Evolutionary conservation across 2,888 invertebrate species (phyloP).

Genomic region (Cheilosia variabilis): DNA sequence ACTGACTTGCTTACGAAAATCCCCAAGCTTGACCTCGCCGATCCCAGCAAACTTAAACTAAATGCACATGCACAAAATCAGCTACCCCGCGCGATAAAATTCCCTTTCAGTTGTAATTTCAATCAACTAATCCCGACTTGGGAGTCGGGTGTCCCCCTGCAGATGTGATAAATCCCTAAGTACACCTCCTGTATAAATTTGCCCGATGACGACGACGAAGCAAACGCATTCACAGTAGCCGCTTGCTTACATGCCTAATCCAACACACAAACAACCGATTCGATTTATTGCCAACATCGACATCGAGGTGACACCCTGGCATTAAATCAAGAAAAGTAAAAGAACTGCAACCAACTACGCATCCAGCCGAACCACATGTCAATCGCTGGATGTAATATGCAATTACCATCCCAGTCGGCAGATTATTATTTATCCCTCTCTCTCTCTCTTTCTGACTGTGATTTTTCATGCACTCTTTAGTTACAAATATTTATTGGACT

Average conservation of each 20-base stretch:
- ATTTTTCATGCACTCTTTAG: slow-evolving; percentile 75
- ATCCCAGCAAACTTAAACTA: not conserved
- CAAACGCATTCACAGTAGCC: slow-evolving; percentile 64
- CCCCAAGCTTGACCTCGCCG: not conserved
- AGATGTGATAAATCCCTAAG: slow-evolving; percentile 53
- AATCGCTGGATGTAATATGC: slow-evolving; percentile 68
- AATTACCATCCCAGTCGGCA: slow-evolving; percentile 63
- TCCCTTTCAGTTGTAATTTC: slow-evolving; percentile 65
- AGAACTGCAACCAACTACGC: slow-evolving; percentile 30
- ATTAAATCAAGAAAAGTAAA: slow-evolving; percentile 68
- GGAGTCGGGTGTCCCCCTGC: not conserved
- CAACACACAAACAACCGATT: slow-evolving; percentile 73
- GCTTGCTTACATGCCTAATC: slow-evolving; percentile 73
- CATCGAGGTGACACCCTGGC: slow-evolving; percentile 72
- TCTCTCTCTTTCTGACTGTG: slow-evolving; percentile 77
- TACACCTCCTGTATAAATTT: slow-evolving; percentile 35
- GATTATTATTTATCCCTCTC: slow-evolving; percentile 63
- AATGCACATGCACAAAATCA: not conserved
- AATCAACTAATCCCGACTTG: slow-evolving; percentile 66
- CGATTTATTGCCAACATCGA: slow-evolving; percentile 75
- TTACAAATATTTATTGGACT: slow-evolving; percentile 48
- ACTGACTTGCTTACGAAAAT: too few species aligned
- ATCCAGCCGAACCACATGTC: slow-evolving; percentile 70
- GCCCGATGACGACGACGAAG: slow-evolving; percentile 20
- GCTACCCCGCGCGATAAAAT: slow-evolving; percentile 3